phyloP scores from a whole-genome alignment of 2,797 vertebrate species.

The Myoxocephalus aenaeus region DNA sequence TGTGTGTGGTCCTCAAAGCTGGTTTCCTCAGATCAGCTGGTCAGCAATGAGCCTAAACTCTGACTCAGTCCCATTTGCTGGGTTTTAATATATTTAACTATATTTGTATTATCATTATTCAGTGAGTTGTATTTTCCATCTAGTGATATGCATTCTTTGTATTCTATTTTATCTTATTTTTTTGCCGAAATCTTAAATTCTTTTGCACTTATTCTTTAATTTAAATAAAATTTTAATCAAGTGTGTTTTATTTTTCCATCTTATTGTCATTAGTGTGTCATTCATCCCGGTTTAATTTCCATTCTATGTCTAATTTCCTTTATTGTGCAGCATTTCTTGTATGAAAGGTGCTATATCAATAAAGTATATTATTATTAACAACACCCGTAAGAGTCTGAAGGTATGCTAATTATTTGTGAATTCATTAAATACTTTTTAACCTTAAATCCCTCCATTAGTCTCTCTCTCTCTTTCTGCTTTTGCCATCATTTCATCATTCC shows the following conservation, averaged over 20 bases:
- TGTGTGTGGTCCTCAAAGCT: too few species aligned
- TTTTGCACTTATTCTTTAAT: not conserved
- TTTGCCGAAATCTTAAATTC: too few species aligned
- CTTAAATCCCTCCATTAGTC: not conserved
- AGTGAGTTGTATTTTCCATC: too few species aligned
- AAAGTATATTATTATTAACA: not conserved
- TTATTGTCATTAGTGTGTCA: not conserved
- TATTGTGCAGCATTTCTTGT: not conserved
- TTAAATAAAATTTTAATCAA: not conserved
- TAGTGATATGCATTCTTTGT: too few species aligned
- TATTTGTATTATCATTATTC: not conserved
- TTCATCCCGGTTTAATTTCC: not conserved
- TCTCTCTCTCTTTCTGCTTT: constrained; percentile 6
- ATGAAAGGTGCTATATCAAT: not conserved
- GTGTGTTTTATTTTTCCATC: not conserved
- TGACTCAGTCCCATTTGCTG: too few species aligned
- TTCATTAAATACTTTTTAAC: too few species aligned
- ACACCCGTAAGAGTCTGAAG: too few species aligned
- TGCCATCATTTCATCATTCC: constrained; percentile 5
- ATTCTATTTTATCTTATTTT: too few species aligned
- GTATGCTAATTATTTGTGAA: too few species aligned
- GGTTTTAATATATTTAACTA: too few species aligned
- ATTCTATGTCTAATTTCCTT: not conserved
- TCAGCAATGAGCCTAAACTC: too few species aligned
- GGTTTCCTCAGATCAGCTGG: too few species aligned